Evolutionary conservation across 2,888 invertebrate species (phyloP).

Genomic region (Crematogaster levior): DNA sequence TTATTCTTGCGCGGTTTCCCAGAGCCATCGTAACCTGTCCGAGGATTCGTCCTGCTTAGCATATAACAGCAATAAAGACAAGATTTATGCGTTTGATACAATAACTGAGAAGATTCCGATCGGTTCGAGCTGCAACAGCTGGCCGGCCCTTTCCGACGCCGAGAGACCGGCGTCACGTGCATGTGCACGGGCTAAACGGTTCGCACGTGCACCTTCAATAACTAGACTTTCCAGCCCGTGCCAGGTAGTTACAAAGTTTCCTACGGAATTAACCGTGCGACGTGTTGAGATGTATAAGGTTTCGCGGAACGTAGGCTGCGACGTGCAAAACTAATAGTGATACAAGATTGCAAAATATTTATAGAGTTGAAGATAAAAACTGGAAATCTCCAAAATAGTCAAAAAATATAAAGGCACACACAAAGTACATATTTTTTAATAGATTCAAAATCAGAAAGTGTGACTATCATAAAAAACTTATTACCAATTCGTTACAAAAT

Average conservation of each 20-base stretch:
- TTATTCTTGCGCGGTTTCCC: constrained; percentile 62
- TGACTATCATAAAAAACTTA: neutral
- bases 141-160: constrained; percentile 43
- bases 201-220: constrained; percentile 59
- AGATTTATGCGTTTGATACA: constrained; percentile 78
- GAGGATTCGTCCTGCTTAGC: constrained; percentile 76
- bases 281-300: constrained; percentile 37
- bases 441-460: neutral
- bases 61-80: constrained; percentile 78
- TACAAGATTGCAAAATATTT: constrained; percentile 1
- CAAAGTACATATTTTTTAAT: neutral
- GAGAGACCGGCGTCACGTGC: constrained; percentile 50
- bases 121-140: constrained; percentile 60
- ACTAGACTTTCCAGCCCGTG: constrained; percentile 54
- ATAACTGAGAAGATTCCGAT: constrained; percentile 70
- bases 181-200: constrained; percentile 48
- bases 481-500: neutral
- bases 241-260: constrained; percentile 57
- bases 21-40: constrained; percentile 43
- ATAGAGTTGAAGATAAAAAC: neutral
- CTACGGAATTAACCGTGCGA: constrained; percentile 48
- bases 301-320: constrained; percentile 21
- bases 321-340: constrained; percentile 14
- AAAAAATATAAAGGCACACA: neutral
- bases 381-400: neutral